phyloP scores from a whole-genome alignment of 2,888 invertebrate genomes.

The Margaritifera margaritifera region DNA sequence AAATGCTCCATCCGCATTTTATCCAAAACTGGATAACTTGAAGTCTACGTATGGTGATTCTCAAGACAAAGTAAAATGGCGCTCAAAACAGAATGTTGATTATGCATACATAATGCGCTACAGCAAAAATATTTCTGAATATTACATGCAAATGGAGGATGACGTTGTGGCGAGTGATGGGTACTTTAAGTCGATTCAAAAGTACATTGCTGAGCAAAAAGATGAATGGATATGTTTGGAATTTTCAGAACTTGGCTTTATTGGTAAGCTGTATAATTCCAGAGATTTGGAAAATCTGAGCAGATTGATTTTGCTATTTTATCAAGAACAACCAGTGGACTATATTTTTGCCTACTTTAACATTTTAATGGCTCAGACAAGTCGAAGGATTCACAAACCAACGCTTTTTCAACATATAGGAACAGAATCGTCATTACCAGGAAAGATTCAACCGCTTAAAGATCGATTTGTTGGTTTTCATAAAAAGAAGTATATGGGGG shows the following conservation, averaged over 20 bases:
- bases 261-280: conserved; percentile 53
- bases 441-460: conserved; percentile 53
- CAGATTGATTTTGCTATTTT: conserved; percentile 67
- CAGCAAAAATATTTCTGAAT: conserved; percentile 62
- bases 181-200: conserved; percentile 66
- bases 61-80: conserved; percentile 66
- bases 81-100: conserved; percentile 73
- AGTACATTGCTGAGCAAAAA: conserved; percentile 62
- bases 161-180: conserved; percentile 67
- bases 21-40: conserved; percentile 39
- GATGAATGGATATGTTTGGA: conserved; percentile 55
- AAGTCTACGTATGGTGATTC: conserved; percentile 67
- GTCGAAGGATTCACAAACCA: conserved; percentile 42
- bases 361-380: conserved; percentile 40
- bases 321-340: conserved; percentile 54
- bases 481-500: conserved; percentile 51
- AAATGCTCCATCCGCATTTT: conserved; percentile 52
- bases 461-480: conserved; percentile 51
- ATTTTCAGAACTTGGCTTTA: conserved; percentile 59
- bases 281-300: conserved; percentile 42
- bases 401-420: conserved; percentile 60
- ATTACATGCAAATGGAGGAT: conserved; percentile 72
- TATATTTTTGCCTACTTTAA: conserved; percentile 52
- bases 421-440: conserved; percentile 46
- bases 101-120: conserved; percentile 71